phyloP scores from a whole-genome alignment of 2,888 invertebrate genomes.

The Diaprepes abbreviatus region DNA sequence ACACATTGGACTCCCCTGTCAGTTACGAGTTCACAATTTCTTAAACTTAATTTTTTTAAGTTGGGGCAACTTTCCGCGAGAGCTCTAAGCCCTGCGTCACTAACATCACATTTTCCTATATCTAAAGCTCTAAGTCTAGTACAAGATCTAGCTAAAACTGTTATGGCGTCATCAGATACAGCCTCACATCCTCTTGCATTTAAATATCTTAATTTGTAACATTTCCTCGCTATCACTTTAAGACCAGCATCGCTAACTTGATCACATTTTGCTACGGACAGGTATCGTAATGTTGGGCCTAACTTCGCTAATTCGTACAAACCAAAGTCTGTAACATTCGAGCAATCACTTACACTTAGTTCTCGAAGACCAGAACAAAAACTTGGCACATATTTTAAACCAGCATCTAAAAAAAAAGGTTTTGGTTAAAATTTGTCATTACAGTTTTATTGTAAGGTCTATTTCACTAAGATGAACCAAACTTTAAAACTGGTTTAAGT shows the following conservation, averaged over 20 bases:
- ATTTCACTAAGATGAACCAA: no score
- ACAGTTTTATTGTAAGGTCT: no score
- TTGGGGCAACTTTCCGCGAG: slow-evolving; percentile 92
- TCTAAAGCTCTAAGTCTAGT: slow-evolving; percentile 89
- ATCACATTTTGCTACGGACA: slow-evolving; percentile 95
- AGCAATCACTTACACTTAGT: slow-evolving; percentile 91
- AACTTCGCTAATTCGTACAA: slow-evolving; percentile 90
- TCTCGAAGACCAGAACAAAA: slow-evolving; percentile 89
- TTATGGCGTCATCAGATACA: slow-evolving; percentile 92
- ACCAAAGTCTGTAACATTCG: slow-evolving; percentile 90
- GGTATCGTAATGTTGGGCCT: slow-evolving; percentile 89
- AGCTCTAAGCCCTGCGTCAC: slow-evolving; percentile 88
- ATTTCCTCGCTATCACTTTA: slow-evolving; percentile 87
- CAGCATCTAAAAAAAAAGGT: slow-evolving; percentile 79
- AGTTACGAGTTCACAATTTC: slow-evolving; percentile 92
- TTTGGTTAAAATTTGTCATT: no score
- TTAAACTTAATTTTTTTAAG: slow-evolving; percentile 88
- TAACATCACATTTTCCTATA: slow-evolving; percentile 94
- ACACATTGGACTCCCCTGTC: slow-evolving; percentile 90
- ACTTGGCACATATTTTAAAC: slow-evolving; percentile 91
- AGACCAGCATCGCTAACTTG: slow-evolving; percentile 92
- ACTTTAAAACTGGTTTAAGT: no score
- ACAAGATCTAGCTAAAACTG: slow-evolving; percentile 87
- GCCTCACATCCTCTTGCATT: slow-evolving; percentile 95
- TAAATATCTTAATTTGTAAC: slow-evolving; percentile 89